These are phyloP conservation scores for Apodemia duryi DNA, from an alignment of 2,888 invertebrate genomes.

Conservation along the genomic window DNA sequence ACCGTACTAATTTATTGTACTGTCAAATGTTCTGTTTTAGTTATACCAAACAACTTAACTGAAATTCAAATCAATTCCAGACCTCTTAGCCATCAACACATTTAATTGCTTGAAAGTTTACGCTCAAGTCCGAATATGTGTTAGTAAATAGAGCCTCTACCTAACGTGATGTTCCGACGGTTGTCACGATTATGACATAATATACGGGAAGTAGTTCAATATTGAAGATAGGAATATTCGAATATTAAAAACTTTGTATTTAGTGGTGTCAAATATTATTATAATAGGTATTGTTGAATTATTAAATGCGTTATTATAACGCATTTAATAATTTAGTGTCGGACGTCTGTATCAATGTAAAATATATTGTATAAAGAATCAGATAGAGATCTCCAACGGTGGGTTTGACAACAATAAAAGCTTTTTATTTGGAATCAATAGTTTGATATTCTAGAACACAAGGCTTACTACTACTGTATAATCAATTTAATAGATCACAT, in stretches of 20 bases:
- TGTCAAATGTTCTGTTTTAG: background rate
- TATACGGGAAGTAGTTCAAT: background rate
- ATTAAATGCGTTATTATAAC: background rate
- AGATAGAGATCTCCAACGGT: too few relatives aligned
- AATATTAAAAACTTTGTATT: background rate
- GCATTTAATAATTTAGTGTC: too few relatives aligned
- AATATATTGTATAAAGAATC: too few relatives aligned
- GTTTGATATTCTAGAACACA: too few relatives aligned
- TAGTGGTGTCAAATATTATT: background rate
- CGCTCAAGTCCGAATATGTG: background rate
- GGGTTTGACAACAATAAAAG: too few relatives aligned
- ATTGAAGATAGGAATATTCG: background rate
- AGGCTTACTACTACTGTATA: too few relatives aligned
- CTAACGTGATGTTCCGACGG: background rate
- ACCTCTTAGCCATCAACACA: background rate
- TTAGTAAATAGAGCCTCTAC: background rate
- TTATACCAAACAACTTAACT: background rate
- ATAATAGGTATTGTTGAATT: background rate
- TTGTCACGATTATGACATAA: background rate
- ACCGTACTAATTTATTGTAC: background rate
- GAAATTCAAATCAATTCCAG: background rate
- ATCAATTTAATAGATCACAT: too few relatives aligned
- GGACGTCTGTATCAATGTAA: too few relatives aligned
- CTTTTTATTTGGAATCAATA: too few relatives aligned
- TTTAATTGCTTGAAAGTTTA: constrained; percentile 1